Evolutionary conservation across 2,797 vertebrate genomes (phyloP), one percentile per base, ranked within the genome.

Genomic region (Dendrocincla tyrannina): DNA sequence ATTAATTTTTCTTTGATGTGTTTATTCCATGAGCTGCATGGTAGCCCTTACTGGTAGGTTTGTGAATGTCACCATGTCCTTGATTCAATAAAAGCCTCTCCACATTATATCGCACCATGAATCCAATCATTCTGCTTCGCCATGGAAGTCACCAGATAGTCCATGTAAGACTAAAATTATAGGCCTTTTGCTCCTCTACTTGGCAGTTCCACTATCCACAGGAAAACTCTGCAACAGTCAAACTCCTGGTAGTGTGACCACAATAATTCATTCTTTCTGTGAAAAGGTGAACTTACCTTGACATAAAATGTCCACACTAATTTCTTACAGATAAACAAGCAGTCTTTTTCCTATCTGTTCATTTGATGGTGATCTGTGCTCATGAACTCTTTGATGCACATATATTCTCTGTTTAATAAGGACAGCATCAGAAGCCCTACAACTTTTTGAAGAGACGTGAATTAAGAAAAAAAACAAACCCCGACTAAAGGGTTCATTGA

Each of bases 1-100:
- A 94, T 85, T 88, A 95, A 49, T 89, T 92, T 52, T 56, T 85
- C 77, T n/a, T 53, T 46, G 68, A 70, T 35, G 17, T 87, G 49
- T 78, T 66, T 50, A 76, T 92, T 96, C 78, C 70, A 32, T 22
- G 42, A 89, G 79, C 50, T 2, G 6, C 7, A 3, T n/a, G 46
- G 62, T 62, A 70, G 53, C 55, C 44, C 77, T 59, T 67, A 46
- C 25, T 53, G 39, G 52, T 76, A 58, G 67, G 73, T 53, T 52
- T 63, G 11, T 80, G 41, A 90, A 90, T 64, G 68, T 60, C 41
- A 62, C 17, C 13, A 25, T 16, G 27, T n/a, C 52, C n/a, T 85
- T 92, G 39, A 39, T 37, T 55, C 35, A 79, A 7, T 39, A 66
- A 91, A 64, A 73, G 4, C 42, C 14, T 78, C 49, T 62, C 41